Evolutionary conservation across 2,113 vertebrate genomes (phyloP), one percentile per base, ranked within the genome.

Genomic region (Labrus mixtus): DNA sequence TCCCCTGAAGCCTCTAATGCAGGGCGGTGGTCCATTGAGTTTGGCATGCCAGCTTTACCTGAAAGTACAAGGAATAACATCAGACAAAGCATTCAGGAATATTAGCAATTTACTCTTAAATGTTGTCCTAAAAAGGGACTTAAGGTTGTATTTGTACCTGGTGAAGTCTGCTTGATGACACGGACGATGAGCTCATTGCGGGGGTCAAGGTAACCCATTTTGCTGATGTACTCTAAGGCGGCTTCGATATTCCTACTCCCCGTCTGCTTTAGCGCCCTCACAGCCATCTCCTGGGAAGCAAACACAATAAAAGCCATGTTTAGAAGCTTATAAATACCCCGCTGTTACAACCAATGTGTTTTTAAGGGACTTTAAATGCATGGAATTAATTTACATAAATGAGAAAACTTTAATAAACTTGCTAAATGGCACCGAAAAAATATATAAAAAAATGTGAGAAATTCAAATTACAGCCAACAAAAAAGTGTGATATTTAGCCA

Each of bases 131-230:
- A 25, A 25, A 25, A 25, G 29, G 29, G 6, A 33, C 29, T 33
- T 33, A 3, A 33, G 0, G 29, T 51, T 10, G 48, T n/a, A 9
- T n/a, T 51, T 3, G 8, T 82, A 99, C 98, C 97, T 89, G 97
- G 96, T 43, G 98, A 99, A 23, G 98, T 99, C 89, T 99, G 98
- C 87, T 98, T 99, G 90, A 99, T 97, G 66, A 99, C 97, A 1
- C 96, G 95, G 17, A 99, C 98, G 12, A 99, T 99, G 90, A 98
- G 97, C 72, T 99, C 98, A 15, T 96, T 99, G 83, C 96, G 95
- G 0, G 98, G 97, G 83, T 99, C 98, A 66, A 99, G 91, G 91
- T 99, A 99, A 81, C 98, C 95, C 98, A 99, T 99, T 89, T 99
- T 99, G 79, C 98, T 99, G 92, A 99, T 99, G 86, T 96, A 99